These are phyloP conservation scores for Reticulitermes speratus DNA, from an alignment of 1,140 invertebrate genomes.

Conservation along the genomic window DNA sequence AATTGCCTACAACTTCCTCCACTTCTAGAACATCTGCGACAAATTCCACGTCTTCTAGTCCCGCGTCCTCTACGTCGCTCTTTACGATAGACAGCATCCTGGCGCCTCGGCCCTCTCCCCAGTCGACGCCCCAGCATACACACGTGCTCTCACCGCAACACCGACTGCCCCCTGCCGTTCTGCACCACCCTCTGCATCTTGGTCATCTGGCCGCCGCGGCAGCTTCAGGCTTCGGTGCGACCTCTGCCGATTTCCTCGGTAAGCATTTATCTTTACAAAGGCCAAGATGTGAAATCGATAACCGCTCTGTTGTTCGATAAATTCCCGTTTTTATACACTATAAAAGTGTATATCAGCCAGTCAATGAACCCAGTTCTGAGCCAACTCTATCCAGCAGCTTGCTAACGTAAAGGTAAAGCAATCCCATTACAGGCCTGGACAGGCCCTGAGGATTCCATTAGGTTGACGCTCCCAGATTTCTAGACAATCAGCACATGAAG, in stretches of 20 bases:
- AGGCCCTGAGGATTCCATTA: too few species aligned
- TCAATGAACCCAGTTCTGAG: too few species aligned
- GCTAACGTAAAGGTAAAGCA: too few species aligned
- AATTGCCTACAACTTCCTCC: not conserved
- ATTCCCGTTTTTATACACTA: too few species aligned
- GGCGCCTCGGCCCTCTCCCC: slow-evolving; percentile 57
- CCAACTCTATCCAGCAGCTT: too few species aligned
- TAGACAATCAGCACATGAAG: too few species aligned
- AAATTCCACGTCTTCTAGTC: slow-evolving; percentile 48
- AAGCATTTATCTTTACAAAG: slow-evolving; percentile 42
- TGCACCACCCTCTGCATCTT: slow-evolving; percentile 55
- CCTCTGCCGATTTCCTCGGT: slow-evolving; percentile 74
- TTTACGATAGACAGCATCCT: slow-evolving; percentile 82
- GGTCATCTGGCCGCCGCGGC: slow-evolving; percentile 51
- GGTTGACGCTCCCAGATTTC: too few species aligned
- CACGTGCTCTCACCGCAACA: slow-evolving; percentile 47
- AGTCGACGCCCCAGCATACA: slow-evolving; percentile 51
- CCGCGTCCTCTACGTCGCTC: slow-evolving; percentile 59
- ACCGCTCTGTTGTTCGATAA: too few species aligned
- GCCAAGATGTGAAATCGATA: too few species aligned
- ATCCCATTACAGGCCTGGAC: too few species aligned
- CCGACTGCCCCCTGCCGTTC: slow-evolving; percentile 53
- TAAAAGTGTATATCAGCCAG: too few species aligned
- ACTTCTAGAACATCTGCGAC: not conserved
- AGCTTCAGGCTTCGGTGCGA: slow-evolving; percentile 56